These are phyloP conservation scores for Psammodynastes pulverulentus DNA, from an alignment of 2,113 vertebrate genomes.

Conservation along the genomic window DNA sequence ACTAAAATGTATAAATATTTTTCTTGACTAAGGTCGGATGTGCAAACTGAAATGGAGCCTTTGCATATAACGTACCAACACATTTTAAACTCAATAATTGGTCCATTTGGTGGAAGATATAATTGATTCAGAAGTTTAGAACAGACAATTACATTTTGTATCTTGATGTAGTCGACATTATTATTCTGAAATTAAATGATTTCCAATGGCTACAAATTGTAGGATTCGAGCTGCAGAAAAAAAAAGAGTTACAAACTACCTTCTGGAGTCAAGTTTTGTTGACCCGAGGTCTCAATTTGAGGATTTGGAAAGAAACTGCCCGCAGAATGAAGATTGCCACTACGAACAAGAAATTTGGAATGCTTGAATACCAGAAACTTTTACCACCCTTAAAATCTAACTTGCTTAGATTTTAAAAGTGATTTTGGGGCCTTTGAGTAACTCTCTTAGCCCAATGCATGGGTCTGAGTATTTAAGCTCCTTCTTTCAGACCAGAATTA, in stretches of 20 bases:
- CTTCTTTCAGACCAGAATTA: background rate
- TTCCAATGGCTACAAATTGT: background rate
- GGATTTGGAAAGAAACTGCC: background rate
- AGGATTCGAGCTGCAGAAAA: background rate
- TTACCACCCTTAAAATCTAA: background rate
- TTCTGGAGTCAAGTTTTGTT: background rate
- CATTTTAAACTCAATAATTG: background rate
- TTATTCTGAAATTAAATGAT: background rate
- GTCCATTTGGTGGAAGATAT: background rate
- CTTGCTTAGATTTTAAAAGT: background rate
- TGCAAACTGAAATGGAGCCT: background rate
- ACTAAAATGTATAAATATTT: background rate
- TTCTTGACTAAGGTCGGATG: background rate
- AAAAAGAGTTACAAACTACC: background rate
- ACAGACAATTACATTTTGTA: background rate
- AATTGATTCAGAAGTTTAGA: background rate
- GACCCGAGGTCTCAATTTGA: background rate
- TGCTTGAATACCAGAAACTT: no score
- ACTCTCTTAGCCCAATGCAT: background rate
- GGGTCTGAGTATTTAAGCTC: background rate
- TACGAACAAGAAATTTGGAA: background rate
- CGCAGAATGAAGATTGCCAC: background rate
- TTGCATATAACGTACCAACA: background rate
- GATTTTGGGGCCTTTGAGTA: background rate
- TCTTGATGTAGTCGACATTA: background rate